Conservation (phyloP, 2,113 vertebrate species). For the Epinephelus moara region DNA sequence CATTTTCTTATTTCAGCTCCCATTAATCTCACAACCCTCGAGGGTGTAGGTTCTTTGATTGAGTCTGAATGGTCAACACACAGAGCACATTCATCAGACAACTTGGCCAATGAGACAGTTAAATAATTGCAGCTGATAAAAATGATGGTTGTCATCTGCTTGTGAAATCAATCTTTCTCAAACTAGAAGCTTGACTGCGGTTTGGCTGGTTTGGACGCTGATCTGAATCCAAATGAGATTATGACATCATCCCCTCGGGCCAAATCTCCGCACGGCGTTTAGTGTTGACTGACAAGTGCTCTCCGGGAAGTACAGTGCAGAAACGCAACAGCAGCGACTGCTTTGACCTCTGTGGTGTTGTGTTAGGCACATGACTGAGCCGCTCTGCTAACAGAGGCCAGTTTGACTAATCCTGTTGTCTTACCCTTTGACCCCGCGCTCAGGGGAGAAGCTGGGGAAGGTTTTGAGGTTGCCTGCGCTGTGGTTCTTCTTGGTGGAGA, state of each 20-base stretch:
- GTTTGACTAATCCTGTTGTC: slow-evolving; percentile 48
- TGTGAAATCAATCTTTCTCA: slow-evolving; percentile 25
- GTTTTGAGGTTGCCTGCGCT: slow-evolving; percentile 88
- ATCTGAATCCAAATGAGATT: background rate
- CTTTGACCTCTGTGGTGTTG: background rate
- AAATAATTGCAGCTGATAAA: background rate
- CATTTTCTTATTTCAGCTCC: too few species aligned
- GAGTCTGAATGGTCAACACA: background rate
- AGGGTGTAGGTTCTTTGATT: background rate
- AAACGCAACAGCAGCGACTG: background rate
- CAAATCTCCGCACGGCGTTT: background rate
- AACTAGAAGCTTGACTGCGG: background rate
- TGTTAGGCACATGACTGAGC: slow-evolving; percentile 15
- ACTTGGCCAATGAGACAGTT: background rate
- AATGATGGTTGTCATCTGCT: background rate
- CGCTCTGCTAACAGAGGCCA: background rate
- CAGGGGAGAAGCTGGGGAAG: slow-evolving; percentile 87
- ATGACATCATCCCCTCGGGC: slow-evolving; percentile 12
- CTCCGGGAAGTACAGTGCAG: background rate
- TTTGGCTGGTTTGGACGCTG: background rate
- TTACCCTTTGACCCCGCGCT: slow-evolving; percentile 93
- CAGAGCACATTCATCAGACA: background rate
- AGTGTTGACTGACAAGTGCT: background rate
- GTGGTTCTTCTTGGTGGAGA: slow-evolving; percentile 96
- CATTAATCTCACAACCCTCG: too few species aligned